These are phyloP conservation scores for Drosophila neocordata DNA, from an alignment of 1,140 invertebrate genomes.

Conservation along the genomic window DNA sequence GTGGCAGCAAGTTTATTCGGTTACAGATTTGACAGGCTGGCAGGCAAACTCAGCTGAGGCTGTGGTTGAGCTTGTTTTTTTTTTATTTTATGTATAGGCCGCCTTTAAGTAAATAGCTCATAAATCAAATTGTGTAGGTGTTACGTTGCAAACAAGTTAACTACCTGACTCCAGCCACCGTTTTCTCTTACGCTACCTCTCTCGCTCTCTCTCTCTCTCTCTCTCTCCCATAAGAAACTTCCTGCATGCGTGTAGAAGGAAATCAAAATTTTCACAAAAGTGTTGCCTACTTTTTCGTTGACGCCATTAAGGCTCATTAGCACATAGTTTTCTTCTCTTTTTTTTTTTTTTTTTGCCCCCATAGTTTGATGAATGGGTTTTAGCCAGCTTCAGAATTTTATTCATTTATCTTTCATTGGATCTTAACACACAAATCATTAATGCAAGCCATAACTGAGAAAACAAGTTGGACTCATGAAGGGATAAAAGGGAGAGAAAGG, in stretches of 20 bases:
- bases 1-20: conserved; percentile 52
- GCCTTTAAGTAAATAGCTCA: conserved; percentile 28
- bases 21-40: conserved; percentile 51
- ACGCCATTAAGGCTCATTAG: conserved; percentile 71
- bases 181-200: neutral
- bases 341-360: neutral
- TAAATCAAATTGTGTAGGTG: conserved; percentile 70
- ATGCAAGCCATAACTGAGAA: conserved; percentile 25
- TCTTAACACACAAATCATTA: conserved; percentile 24
- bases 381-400: neutral
- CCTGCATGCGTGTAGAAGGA: conserved; percentile 48
- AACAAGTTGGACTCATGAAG: no score
- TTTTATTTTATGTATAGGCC: neutral
- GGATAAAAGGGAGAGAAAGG: conserved; percentile 3
- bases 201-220: conserved; percentile 16
- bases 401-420: conserved; percentile 9
- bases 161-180: conserved; percentile 19
- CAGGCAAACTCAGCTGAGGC: conserved; percentile 10
- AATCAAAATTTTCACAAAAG: conserved; percentile 68
- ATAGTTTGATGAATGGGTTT: conserved; percentile 1
- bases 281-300: conserved; percentile 70
- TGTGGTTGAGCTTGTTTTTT: neutral
- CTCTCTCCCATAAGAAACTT: neutral
- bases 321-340: conserved; percentile 15
- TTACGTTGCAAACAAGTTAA: conserved; percentile 65